phyloP scores from a whole-genome alignment of 2,113 vertebrate genomes.

The Pelusios castaneus region DNA sequence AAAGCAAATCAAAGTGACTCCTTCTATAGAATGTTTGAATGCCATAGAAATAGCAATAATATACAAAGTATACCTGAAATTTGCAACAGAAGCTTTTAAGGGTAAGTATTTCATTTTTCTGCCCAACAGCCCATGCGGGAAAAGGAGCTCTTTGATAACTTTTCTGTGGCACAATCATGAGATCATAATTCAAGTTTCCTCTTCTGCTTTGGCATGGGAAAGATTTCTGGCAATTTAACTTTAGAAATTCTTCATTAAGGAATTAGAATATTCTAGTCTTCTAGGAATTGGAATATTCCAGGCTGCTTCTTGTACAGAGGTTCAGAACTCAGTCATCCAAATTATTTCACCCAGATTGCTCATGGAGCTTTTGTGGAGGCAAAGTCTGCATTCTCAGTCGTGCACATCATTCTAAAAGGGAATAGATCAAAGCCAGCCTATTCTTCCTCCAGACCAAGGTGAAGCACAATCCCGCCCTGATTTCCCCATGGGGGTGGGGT shows the following conservation, averaged over 20 bases:
- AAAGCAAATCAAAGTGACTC: not conserved
- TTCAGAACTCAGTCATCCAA: not conserved
- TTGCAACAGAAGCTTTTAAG: not conserved
- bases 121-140: not conserved
- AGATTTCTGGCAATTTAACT: not conserved
- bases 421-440: too few species aligned
- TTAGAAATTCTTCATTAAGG: not conserved
- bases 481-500: too few species aligned
- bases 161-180: not conserved
- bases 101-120: not conserved
- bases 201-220: not conserved
- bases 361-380: too few species aligned
- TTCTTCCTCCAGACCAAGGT: too few species aligned
- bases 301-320: not conserved
- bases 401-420: too few species aligned
- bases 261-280: not conserved
- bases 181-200: not conserved
- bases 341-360: not conserved
- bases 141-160: not conserved
- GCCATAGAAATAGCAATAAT: not conserved
- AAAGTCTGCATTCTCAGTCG: too few species aligned
- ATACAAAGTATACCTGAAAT: not conserved
- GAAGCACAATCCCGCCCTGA: too few species aligned
- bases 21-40: not conserved
- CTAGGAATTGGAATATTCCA: not conserved